phyloP scores from a whole-genome alignment of 2,113 vertebrate genomes.

The Brachyhypopomus occidentalis region DNA sequence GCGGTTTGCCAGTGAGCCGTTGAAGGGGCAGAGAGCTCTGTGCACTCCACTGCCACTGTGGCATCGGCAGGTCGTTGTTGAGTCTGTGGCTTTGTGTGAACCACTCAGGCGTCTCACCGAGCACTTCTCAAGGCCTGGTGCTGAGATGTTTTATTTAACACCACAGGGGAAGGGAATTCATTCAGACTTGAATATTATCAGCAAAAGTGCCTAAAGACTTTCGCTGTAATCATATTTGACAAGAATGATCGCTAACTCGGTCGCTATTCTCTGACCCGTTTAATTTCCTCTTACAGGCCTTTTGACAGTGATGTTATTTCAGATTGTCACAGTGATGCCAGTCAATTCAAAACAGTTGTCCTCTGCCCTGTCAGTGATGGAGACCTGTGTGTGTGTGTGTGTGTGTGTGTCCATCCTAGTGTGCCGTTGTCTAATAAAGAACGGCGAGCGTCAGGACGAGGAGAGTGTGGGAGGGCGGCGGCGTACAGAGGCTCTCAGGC shows the following conservation, averaged over 20 bases:
- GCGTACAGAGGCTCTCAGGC: conserved; percentile 91
- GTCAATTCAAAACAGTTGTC: not conserved
- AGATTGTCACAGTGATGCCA: not conserved
- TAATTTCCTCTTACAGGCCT: conserved; percentile 26
- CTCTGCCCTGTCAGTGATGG: not conserved
- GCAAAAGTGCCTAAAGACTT: conserved; percentile 49
- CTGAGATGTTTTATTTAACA: conserved; percentile 43
- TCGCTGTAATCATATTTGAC: conserved; percentile 36
- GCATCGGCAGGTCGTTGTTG: conserved; percentile 51
- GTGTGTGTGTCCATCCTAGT: conserved; percentile 69
- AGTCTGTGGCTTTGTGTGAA: conserved; percentile 46
- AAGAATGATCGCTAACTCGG: conserved; percentile 1
- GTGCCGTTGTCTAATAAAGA: conserved; percentile 94
- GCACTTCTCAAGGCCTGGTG: conserved; percentile 47
- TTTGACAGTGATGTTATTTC: not conserved
- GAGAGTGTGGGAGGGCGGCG: conserved; percentile 93
- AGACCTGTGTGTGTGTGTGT: not conserved
- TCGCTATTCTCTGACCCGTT: conserved; percentile 24
- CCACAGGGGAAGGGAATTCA: conserved; percentile 43
- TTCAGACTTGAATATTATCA: conserved; percentile 36
- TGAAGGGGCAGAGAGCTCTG: conserved; percentile 47
- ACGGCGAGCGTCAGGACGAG: conserved; percentile 95
- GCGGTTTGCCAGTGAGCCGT: conserved; percentile 33
- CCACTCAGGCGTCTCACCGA: conserved; percentile 25
- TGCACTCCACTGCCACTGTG: conserved; percentile 46